Conservation (phyloP, 1,140 invertebrate genomes). For the Heliconius eleuchia region DNA sequence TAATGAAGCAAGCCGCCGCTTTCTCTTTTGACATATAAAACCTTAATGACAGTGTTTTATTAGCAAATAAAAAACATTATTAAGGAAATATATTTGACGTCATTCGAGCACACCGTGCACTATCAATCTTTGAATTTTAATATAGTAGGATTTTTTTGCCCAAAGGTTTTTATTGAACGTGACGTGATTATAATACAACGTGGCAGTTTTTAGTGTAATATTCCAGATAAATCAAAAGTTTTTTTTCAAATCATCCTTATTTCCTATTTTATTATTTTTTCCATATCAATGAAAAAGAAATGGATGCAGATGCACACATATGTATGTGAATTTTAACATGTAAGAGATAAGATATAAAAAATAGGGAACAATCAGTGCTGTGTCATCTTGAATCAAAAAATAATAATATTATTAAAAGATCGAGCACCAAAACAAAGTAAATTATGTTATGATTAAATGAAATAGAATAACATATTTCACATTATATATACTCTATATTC, state of each 20-base stretch:
- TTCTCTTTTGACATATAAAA: constrained; percentile 48
- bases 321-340: constrained; percentile 4
- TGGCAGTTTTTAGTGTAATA: constrained; percentile 3
- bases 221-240: not conserved
- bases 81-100: constrained; percentile 60
- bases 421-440: constrained; percentile 2
- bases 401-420: not conserved
- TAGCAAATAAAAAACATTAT: constrained; percentile 75
- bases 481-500: not conserved
- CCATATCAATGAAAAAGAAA: not conserved
- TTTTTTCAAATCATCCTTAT: not conserved
- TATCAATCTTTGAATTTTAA: constrained; percentile 19
- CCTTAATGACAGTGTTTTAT: constrained; percentile 77
- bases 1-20: constrained; percentile 36
- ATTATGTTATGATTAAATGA: not conserved
- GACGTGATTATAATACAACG: not conserved
- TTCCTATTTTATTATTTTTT: not conserved
- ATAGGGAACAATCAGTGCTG: constrained; percentile 13
- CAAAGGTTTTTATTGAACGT: not conserved
- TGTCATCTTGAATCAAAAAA: not conserved
- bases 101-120: not conserved
- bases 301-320: not conserved
- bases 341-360: constrained; percentile 9
- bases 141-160: not conserved
- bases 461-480: not conserved